Conservation (phyloP, 2,797 vertebrate species). For the Cyclopterus lumpus region DNA sequence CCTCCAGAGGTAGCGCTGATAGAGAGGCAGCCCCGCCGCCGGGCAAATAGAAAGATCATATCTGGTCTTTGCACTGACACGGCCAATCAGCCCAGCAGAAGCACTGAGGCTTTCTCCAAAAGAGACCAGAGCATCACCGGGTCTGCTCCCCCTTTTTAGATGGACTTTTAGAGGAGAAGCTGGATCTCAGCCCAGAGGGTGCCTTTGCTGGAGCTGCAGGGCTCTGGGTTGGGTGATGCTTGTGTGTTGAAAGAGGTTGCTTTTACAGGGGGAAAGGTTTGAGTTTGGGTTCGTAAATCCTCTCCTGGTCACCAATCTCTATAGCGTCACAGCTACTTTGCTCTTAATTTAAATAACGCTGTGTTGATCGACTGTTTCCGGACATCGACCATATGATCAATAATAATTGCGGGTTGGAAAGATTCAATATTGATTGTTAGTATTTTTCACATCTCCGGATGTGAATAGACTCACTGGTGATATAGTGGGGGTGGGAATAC, state of each 20-base stretch:
- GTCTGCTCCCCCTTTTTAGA: slow-evolving; percentile 54
- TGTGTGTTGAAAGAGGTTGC: slow-evolving; percentile 17
- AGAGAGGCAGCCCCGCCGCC: slow-evolving; percentile 77
- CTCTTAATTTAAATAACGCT: slow-evolving; percentile 17
- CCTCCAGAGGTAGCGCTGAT: slow-evolving; percentile 79
- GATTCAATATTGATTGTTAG: slow-evolving; percentile 55
- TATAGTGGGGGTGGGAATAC: neutral
- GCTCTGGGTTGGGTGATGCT: slow-evolving; percentile 17
- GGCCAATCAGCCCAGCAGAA: slow-evolving; percentile 73
- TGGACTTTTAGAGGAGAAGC: slow-evolving; percentile 58
- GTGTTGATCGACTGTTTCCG: slow-evolving; percentile 37
- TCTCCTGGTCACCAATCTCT: slow-evolving; percentile 11
- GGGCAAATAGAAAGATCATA: slow-evolving; percentile 87
- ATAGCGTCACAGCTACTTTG: neutral
- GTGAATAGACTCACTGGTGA: slow-evolving; percentile 5
- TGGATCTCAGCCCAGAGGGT: slow-evolving; percentile 47
- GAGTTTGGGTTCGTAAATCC: slow-evolving; percentile 24
- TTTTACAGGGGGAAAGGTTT: slow-evolving; percentile 11
- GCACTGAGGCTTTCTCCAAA: slow-evolving; percentile 67
- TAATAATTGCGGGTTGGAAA: slow-evolving; percentile 43
- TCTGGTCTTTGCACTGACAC: slow-evolving; percentile 73
- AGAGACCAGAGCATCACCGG: slow-evolving; percentile 52
- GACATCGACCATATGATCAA: slow-evolving; percentile 42
- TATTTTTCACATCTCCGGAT: slow-evolving; percentile 20
- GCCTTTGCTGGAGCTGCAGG: slow-evolving; percentile 25